Evolutionary conservation across 2,113 vertebrate species (phyloP).

Genomic region (Pampusana beccarii): DNA sequence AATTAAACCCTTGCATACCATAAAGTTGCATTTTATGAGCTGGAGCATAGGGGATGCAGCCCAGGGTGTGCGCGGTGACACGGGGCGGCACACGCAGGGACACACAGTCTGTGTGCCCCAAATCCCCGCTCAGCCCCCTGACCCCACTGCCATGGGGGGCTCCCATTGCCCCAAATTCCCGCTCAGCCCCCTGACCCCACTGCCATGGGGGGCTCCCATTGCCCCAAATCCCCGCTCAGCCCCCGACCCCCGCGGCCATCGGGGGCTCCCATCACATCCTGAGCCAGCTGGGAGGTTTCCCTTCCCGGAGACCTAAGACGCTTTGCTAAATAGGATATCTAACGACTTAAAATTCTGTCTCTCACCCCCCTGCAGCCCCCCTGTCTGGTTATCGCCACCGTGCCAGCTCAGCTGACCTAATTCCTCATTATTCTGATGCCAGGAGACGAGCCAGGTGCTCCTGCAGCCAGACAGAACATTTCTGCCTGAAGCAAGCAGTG

Average conservation of each 20-base stretch:
- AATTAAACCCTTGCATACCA: neutral
- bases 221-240: too few species aligned
- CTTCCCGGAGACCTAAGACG: neutral
- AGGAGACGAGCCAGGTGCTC: constrained; percentile 58
- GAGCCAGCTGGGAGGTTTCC: neutral
- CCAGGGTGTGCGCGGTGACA: too few species aligned
- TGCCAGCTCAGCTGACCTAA: constrained; percentile 64
- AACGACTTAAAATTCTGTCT: neutral
- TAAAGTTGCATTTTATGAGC: neutral
- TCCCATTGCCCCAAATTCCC: too few species aligned
- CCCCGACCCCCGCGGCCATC: too few species aligned
- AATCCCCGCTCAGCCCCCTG: too few species aligned
- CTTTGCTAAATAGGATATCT: constrained; percentile 41
- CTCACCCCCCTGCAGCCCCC: neutral
- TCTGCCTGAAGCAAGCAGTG: neutral
- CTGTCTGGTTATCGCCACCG: neutral
- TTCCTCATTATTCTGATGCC: constrained; percentile 53
- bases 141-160: too few species aligned
- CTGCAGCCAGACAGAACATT: constrained; percentile 23
- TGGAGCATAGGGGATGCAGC: neutral
- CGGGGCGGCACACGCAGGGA: too few species aligned
- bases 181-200: too few species aligned
- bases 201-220: too few species aligned
- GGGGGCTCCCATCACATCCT: too few species aligned
- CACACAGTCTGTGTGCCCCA: too few species aligned